Percentiles rank a stretch among this genome's conserved stretches.
Conservation (phyloP, 1,140 invertebrate genomes). For the Drosophila nebulosa region DNA sequence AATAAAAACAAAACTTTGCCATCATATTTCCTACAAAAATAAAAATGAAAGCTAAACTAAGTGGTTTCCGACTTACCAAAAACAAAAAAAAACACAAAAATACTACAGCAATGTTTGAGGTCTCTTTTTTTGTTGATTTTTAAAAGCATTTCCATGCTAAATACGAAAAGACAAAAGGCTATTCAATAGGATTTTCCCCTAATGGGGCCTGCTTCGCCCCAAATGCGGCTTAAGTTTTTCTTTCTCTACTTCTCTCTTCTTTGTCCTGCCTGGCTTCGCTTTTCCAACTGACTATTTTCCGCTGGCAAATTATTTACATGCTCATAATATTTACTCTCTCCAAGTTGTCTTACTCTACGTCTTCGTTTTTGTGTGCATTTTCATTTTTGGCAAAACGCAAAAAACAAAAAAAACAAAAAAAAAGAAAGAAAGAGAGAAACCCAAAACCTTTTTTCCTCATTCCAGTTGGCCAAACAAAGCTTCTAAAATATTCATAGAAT, state of each 20-base stretch:
- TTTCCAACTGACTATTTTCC: slow-evolving; percentile 14
- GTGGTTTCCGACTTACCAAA: slow-evolving; percentile 35
- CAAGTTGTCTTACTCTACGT: slow-evolving; percentile 31
- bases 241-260: not conserved
- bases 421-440: slow-evolving; percentile 28
- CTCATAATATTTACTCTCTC: slow-evolving; percentile 49
- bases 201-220: slow-evolving; percentile 49
- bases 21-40: slow-evolving; percentile 36
- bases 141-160: slow-evolving; percentile 72
- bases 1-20: slow-evolving; percentile 34
- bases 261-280: not conserved
- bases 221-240: slow-evolving; percentile 60
- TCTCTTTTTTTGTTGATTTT: slow-evolving; percentile 49
- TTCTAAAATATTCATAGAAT: slow-evolving; percentile 78
- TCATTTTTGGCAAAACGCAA: not conserved
- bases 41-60: slow-evolving; percentile 36
- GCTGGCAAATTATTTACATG: slow-evolving; percentile 53
- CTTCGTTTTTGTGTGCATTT: slow-evolving; percentile 15
- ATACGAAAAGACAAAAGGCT: slow-evolving; percentile 51
- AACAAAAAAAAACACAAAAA: slow-evolving; percentile 46
- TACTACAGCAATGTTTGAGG: slow-evolving; percentile 6
- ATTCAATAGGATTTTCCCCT: slow-evolving; percentile 54
- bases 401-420: no score
- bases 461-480: slow-evolving; percentile 39
- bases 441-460: slow-evolving; percentile 62